These are phyloP conservation scores for Cyanoliseus patagonus DNA, from an alignment of 2,113 vertebrate species.

Conservation along the genomic window DNA sequence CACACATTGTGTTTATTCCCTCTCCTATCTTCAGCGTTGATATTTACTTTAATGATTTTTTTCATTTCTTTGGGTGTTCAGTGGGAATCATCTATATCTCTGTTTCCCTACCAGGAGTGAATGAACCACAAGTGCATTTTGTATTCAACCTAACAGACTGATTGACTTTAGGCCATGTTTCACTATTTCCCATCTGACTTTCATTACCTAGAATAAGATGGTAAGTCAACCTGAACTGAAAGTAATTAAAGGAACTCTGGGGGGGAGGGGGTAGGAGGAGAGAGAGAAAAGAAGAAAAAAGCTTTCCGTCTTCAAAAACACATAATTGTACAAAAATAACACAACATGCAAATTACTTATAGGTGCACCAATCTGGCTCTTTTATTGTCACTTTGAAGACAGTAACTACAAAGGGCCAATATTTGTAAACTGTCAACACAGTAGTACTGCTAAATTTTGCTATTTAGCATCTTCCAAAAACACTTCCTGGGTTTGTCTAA, in stretches of 20 bases:
- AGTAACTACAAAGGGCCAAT: conserved; percentile 29
- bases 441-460: not conserved
- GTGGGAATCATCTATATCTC: not conserved
- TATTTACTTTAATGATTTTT: conserved; percentile 51
- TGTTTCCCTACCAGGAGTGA: conserved; percentile 10
- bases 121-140: conserved; percentile 21
- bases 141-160: not conserved
- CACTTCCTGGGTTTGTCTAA: not conserved
- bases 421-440: conserved; percentile 16
- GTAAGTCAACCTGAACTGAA: conserved; percentile 57
- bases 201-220: conserved; percentile 52
- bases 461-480: conserved; percentile 37
- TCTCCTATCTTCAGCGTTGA: not conserved
- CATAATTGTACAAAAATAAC: conserved; percentile 36
- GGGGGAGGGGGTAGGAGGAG: not conserved
- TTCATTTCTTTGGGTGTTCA: conserved; percentile 16
- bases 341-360: conserved; percentile 29
- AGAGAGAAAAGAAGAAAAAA: not conserved
- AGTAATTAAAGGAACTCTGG: conserved; percentile 50
- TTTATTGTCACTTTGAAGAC: conserved; percentile 16
- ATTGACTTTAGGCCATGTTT: conserved; percentile 33
- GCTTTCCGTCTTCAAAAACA: conserved; percentile 5
- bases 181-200: conserved; percentile 47
- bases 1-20: not conserved
- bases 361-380: not conserved